Evolutionary conservation across 2,113 vertebrate species (phyloP).

Genomic region (Lonchura striata): DNA sequence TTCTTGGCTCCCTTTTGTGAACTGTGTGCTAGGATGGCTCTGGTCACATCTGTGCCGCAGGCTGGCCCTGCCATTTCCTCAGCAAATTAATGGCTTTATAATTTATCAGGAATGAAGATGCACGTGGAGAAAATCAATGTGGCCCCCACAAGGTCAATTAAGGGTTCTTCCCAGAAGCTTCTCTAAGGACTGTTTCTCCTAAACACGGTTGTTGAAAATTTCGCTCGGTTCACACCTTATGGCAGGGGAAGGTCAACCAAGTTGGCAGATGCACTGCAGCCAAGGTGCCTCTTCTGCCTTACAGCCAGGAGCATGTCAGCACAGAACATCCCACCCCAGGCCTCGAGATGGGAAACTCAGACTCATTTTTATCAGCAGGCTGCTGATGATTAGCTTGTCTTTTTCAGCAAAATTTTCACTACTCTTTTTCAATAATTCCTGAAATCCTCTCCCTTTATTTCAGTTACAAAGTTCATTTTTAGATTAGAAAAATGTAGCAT

Average conservation of each 20-base stretch:
- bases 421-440: conserved; percentile 18
- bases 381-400: background rate
- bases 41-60: conserved; percentile 96
- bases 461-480: background rate
- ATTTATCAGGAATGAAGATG: conserved; percentile 99
- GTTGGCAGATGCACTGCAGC: background rate
- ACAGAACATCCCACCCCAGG: conserved; percentile 6
- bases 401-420: conserved; percentile 14
- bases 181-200: conserved; percentile 74
- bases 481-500: conserved; percentile 10
- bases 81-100: conserved; percentile 99
- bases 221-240: conserved; percentile 25
- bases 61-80: conserved; percentile 93
- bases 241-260: conserved; percentile 15
- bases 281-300: conserved; percentile 34
- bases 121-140: conserved; percentile 93
- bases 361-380: conserved; percentile 47
- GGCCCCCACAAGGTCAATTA: conserved; percentile 96
- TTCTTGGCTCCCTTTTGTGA: conserved; percentile 84
- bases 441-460: conserved; percentile 15
- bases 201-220: conserved; percentile 53
- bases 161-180: conserved; percentile 81
- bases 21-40: conserved; percentile 81
- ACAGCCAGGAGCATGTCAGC: background rate
- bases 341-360: background rate